Base-by-base conservation (phyloP, 2,888 invertebrate genomes). In the Coelinius sp. region DNA sequence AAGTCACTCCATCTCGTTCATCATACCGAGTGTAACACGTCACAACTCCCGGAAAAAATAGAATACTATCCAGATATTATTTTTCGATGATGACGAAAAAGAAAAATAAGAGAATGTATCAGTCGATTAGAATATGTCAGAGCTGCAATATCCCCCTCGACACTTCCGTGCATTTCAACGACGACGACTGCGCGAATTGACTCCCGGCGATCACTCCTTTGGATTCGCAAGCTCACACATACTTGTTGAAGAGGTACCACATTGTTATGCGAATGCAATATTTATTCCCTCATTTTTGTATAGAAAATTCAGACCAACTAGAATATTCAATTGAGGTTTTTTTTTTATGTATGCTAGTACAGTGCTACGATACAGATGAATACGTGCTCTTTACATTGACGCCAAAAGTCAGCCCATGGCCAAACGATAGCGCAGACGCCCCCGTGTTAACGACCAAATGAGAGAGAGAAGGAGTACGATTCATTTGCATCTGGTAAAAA, bases 381-480 rank as follows among this genome's bases (percentile, higher is more conserved):
- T 56, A 38, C 68, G 46, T 69, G 46, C 53, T 59, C 59, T 63
- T 49, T 62, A 44, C 46, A 59, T 63, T 35, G 31, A 70, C 64
- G 38, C 25, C 59, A 52, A 49, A 6, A 38, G 22, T 56, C 41
- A 27, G 70, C 41, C 65, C 65, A 70, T 64, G 70, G 70, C 69
- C 69, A 69, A 46, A 27, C 38, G 38, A 69, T 69, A 69, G 70
- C 70, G 70, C 70, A 70, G 70, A 65, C 70, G 70, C 64, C 49
- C 62, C 35, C 31, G 20, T n/a, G n/a, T 12, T 52, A 52, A 46
- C 24, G 22, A 53, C 24, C 25, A 24, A 27, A 53, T 52, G 38
- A 41, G 41, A 31, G 8, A 10, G 49, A 38, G 25, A 44, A 4
- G 22, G 25, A 22, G 63, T 41, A 6, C 14, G 3, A 53, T 53